Evolutionary conservation across 2,888 invertebrate genomes (phyloP).

Genomic region (Rhingia rostrata): DNA sequence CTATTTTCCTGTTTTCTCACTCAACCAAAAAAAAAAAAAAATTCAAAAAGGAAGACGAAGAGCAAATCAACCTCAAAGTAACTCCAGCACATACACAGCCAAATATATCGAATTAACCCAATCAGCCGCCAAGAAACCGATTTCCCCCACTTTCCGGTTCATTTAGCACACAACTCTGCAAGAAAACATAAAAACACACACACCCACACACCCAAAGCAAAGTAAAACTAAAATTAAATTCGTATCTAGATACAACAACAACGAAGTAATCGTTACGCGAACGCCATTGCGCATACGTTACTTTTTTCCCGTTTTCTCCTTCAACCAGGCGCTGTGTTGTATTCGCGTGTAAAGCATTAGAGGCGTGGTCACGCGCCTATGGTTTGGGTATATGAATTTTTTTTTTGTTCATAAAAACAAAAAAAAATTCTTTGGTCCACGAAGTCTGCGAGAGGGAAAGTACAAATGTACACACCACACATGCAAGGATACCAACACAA

Average conservation of each 20-base stretch:
- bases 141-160: conserved; percentile 73
- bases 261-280: conserved; percentile 26
- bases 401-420: conserved; percentile 44
- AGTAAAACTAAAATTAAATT: conserved; percentile 9
- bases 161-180: conserved; percentile 50
- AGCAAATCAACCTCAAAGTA: not conserved
- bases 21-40: conserved; percentile 49
- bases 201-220: not conserved
- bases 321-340: conserved; percentile 36
- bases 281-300: conserved; percentile 72
- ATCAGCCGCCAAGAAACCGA: conserved; percentile 71
- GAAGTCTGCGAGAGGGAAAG: conserved; percentile 64
- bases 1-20: conserved; percentile 69
- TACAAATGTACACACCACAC: conserved; percentile 45
- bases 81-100: conserved; percentile 13
- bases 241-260: conserved; percentile 12
- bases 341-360: conserved; percentile 42
- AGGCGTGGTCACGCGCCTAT: conserved; percentile 60
- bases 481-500: conserved; percentile 4
- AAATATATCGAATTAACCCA: conserved; percentile 56
- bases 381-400: conserved; percentile 8
- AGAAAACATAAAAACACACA: conserved; percentile 22
- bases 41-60: conserved; percentile 31
- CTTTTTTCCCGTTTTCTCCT: conserved; percentile 31
- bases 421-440: conserved; percentile 40